Base-by-base conservation (phyloP, 2,113 vertebrate genomes). In the Coptodon rendalli region DNA sequence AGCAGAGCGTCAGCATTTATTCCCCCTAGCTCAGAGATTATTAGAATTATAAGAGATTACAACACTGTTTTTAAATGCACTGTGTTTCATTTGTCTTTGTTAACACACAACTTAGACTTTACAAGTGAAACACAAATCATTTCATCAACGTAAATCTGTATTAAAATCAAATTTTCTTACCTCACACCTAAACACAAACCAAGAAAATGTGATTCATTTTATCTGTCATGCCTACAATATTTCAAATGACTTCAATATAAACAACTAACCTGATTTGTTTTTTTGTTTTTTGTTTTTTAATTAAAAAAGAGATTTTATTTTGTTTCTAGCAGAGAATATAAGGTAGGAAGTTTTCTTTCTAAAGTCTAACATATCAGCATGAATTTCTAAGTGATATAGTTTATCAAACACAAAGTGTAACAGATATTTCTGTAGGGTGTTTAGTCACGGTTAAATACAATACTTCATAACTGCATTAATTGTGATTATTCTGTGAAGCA, bases 1-100 rank as follows among this genome's bases (percentile, higher is more conserved):
- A 68, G 4, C 63, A 68, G 63, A 38, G 3, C 19, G 1, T 38
- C 34, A 38, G 61, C 4, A 38, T 63, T 36, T 1, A 0, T 0
- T 2, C 31, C 61, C 3, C 10, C 6, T 0, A 6, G 61, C 17
- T 38, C 61, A 38, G 19, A n/a, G 34, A 66, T 38, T 66, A 66
- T 66, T 66, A 66, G n/a, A 66, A 66, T n/a, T 19, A 66, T 38
- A 66, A 22, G 34, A 36, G 19, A 66, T 38, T 66, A n/a, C 31
- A 66, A n/a, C 9, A 19, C 17, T 63, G 3, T 59, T 66, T 66
- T n/a, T 66, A n/a, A 66, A 12, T 36, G 31, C 31, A 36, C 31
- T 5, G 59, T 45, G 6, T 36, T 66, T 36, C 17, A 38, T 66
- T 66, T 66, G n/a, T 63, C 17, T 36, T 36, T 36, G 31, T 66